Conservation (phyloP, 2,797 vertebrate species). For the Glyptemys insculpta region DNA sequence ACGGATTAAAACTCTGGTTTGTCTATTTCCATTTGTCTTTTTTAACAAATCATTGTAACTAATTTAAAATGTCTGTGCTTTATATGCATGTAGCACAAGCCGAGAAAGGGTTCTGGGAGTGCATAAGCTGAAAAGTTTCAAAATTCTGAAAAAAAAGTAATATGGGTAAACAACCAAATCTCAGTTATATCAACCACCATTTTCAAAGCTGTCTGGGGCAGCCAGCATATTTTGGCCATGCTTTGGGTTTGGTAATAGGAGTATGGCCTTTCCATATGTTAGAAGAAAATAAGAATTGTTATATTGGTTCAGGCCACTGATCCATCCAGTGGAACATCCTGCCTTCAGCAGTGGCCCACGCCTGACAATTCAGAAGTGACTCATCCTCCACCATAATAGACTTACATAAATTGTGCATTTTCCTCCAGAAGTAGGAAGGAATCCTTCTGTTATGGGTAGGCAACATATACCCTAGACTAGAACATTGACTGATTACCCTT, state of each 20-base stretch:
- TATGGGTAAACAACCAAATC: not conserved
- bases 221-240: not conserved
- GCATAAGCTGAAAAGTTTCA: not conserved
- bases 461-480: not conserved
- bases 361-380: not conserved
- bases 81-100: not conserved
- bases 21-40: not conserved
- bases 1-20: not conserved
- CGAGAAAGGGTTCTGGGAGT: not conserved
- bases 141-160: not conserved
- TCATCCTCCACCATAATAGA: not conserved
- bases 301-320: not conserved
- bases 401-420: not conserved
- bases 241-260: not conserved
- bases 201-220: not conserved
- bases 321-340: not conserved
- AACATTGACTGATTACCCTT: not conserved
- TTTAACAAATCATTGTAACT: not conserved
- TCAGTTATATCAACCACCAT: not conserved
- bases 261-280: not conserved
- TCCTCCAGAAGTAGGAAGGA: not conserved
- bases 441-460: not conserved
- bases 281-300: not conserved
- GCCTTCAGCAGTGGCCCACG: not conserved
- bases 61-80: not conserved